Evolutionary conservation across 2,113 vertebrate species (phyloP).

Genomic region (Pygoscelis antarcticus): DNA sequence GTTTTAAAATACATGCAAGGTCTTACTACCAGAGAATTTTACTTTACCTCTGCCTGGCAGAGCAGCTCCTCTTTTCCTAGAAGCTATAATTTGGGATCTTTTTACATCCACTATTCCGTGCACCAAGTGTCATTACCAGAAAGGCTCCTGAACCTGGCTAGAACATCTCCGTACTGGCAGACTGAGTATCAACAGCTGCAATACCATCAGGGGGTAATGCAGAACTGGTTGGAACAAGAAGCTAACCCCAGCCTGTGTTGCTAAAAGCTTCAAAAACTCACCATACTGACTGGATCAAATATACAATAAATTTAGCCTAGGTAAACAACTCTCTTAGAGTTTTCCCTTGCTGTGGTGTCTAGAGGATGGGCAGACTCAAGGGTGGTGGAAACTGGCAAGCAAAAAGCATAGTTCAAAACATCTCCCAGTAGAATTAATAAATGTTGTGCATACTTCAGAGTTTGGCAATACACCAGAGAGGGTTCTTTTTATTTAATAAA

Average conservation of each 20-base stretch:
- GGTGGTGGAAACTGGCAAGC: neutral
- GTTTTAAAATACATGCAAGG: neutral
- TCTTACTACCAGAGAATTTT: neutral
- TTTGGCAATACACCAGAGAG: neutral
- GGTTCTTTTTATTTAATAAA: neutral
- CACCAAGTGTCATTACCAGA: neutral
- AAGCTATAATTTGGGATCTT: neutral
- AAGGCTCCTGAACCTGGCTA: neutral
- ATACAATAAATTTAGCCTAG: neutral
- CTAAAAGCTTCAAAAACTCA: neutral
- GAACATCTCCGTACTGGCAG: neutral
- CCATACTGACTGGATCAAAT: neutral
- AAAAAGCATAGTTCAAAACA: neutral
- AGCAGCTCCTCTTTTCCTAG: neutral
- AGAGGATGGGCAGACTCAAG: neutral
- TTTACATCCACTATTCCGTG: neutral
- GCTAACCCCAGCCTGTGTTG: neutral
- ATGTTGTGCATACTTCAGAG: neutral
- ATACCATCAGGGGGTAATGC: neutral
- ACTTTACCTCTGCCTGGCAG: neutral
- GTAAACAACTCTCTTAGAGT: neutral
- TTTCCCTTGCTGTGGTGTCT: neutral
- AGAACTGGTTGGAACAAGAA: neutral
- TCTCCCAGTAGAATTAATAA: neutral
- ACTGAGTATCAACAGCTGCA: neutral